Evolutionary conservation across 1,140 invertebrate species (phyloP), one percentile per base, ranked within the genome.

Genomic region (Philotrypesis tridentata): DNA sequence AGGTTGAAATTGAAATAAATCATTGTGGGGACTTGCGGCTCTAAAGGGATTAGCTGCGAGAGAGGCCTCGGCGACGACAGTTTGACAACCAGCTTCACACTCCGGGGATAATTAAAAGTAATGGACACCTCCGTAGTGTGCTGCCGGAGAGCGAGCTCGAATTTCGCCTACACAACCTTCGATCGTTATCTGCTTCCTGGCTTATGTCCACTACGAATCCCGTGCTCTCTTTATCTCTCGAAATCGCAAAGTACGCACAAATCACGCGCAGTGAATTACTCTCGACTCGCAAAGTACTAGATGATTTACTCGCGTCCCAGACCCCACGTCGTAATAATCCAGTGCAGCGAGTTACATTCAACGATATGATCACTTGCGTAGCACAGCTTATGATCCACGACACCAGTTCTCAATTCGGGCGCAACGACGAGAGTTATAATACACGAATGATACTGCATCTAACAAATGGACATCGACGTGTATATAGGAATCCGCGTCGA

Each of bases 201-300:
- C 33, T n/a, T n/a, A 63, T 43, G 67, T 40, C 74, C 74, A 25
- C 25, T 65, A 61, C 40, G 29, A 76, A 67, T 76, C 74, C 61
- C 21, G 14, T 23, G 14, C 33, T 8, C 4, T 4, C n/a, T 21
- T 3, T 29, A 23, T 76, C 74, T 76, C 17, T 55, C 23, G 17
- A 43, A 14, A 76, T 43, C 60, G 40, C 21, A 37, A 40, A 40
- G 31, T 40, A 40, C 61, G 17, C 40, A 65, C 61, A 76, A 76
- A 76, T 76, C 74, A 76, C n/a, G 40, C 48, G 27, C 31, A 55
- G 21, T 55, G 65, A 68, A 68, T 68, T 68, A 68, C 25, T 65
- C 23, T 43, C 25, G 37, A 31, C 63, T 55, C 48, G 25, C 48
- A 21, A 31, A 3, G 37, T 23, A 29, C 40, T 78, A 40, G 63